Evolutionary conservation across 2,797 vertebrate genomes (phyloP).

Genomic region (Etheostoma perlongum): DNA sequence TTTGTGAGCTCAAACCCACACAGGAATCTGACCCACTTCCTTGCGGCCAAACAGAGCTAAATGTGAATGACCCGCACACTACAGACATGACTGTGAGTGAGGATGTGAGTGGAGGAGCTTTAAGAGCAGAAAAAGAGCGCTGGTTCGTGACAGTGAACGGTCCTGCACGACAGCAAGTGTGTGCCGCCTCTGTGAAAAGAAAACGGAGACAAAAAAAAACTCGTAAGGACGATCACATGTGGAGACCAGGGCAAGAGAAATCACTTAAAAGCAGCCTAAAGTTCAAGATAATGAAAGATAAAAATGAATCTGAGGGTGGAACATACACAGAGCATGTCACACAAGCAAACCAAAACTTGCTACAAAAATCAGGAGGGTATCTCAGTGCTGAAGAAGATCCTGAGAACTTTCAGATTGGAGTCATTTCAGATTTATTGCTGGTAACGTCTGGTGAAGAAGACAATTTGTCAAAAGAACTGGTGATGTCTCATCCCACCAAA

Average conservation of each 20-base stretch:
- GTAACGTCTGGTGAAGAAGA: slow-evolving; percentile 12
- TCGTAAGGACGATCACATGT: slow-evolving; percentile 23
- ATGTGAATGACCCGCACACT: slow-evolving; percentile 20
- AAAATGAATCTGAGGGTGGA: slow-evolving; percentile 19
- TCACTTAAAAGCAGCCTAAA: slow-evolving; percentile 27
- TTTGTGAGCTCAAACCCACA: slow-evolving; percentile 19
- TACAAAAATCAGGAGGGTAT: slow-evolving; percentile 7
- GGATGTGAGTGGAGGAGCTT: not conserved
- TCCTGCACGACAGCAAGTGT: slow-evolving; percentile 26
- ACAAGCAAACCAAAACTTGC: slow-evolving; percentile 13
- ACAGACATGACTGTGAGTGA: slow-evolving; percentile 33
- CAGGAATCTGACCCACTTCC: slow-evolving; percentile 39
- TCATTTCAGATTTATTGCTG: slow-evolving; percentile 17
- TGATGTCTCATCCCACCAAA: not conserved
- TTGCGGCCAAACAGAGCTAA: slow-evolving; percentile 8
- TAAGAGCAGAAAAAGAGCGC: slow-evolving; percentile 79
- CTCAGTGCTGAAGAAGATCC: slow-evolving; percentile 1
- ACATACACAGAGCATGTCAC: not conserved
- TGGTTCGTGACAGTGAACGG: slow-evolving; percentile 85
- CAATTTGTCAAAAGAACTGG: not conserved
- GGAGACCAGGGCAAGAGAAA: not conserved
- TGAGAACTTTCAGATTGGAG: slow-evolving; percentile 8
- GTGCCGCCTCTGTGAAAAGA: slow-evolving; percentile 66
- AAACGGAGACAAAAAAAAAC: slow-evolving; percentile 76
- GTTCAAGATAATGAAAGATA: slow-evolving; percentile 6